Base-by-base conservation (phyloP, 1,140 invertebrate genomes). In the Leptoteleia sp. region DNA sequence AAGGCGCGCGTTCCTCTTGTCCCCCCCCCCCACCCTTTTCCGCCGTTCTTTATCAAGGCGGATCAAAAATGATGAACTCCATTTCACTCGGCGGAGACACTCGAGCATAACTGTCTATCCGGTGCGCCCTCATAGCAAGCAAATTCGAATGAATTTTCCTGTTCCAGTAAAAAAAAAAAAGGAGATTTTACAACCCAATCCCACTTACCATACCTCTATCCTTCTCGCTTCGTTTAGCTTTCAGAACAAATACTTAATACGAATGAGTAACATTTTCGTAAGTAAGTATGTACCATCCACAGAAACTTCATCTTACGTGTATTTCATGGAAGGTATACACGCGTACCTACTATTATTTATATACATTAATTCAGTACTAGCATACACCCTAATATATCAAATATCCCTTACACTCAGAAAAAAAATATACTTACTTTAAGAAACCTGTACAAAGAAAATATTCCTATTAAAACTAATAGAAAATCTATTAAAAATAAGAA, bases 241-340 rank as follows among this genome's bases (percentile, higher is more conserved):
- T 87, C 85, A 88, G 83, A 88, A 89, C 87, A 89, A 88, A 88
- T 89, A 88, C 88, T 88, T 89, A 88, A 88, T 88, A 83, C 85
- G 81, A 87, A 88, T 87, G 83, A 83, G 82, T 76, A 77, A 83
- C 84, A 88, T 88, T 88, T 88, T 85, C 85, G 79, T 87, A 87
- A 88, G 85, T 89, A 85, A 88, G 84, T 87, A 82, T 83, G 80
- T 79, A 79, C 85, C 82, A 85, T 88, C 88, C 83, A 84, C 82
- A 76, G 81, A 80, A 84, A 76, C 77, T 81, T 55, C 76, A 78
- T 83, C 87, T 87, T 87, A 86, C 64, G 82, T 71, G 76, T 40
- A 47, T 50, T 68, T 62, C 48, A n/a, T n/a, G n/a, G n/a, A n/a
- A n/a, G n/a, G n/a, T n/a, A n/a, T n/a, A n/a, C n/a, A n/a, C n/a